phyloP scores from a whole-genome alignment of 2,797 vertebrate species.

The Rhyacichthys aspro region DNA sequence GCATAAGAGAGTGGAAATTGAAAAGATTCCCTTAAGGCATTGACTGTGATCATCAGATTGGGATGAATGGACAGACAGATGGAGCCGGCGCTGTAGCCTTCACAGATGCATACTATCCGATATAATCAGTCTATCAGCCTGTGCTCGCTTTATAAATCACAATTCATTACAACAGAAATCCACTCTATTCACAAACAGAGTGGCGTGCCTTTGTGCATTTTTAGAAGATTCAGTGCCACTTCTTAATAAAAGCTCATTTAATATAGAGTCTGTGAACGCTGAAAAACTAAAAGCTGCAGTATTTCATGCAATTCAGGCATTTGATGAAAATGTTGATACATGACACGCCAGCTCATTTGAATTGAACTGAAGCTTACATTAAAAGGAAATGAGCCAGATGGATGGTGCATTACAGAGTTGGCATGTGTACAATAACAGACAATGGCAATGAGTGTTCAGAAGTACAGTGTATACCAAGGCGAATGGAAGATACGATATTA shows the following conservation, averaged over 20 bases:
- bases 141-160: slow-evolving; percentile 15
- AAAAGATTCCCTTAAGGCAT: slow-evolving; percentile 1
- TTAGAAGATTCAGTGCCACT: slow-evolving; percentile 20
- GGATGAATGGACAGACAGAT: slow-evolving; percentile 5
- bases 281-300: too few species aligned
- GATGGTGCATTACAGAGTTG: slow-evolving; percentile 33
- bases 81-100: background rate
- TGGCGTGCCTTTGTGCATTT: slow-evolving; percentile 4
- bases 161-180: slow-evolving; percentile 19
- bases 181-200: slow-evolving; percentile 9
- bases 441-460: slow-evolving; percentile 7
- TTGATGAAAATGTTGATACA: slow-evolving; percentile 21
- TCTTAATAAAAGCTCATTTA: slow-evolving; percentile 9
- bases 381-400: background rate
- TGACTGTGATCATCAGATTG: background rate
- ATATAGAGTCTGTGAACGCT: too few species aligned
- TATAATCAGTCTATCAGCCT: slow-evolving; percentile 17
- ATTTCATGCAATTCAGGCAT: slow-evolving; percentile 11
- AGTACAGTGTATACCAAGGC: too few species aligned
- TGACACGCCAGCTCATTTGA: slow-evolving; percentile 40
- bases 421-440: slow-evolving; percentile 43
- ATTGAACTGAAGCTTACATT: slow-evolving; percentile 21
- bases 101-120: slow-evolving; percentile 13
- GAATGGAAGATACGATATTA: slow-evolving; percentile 10
- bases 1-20: background rate